These are phyloP conservation scores for Helicolenus hilgendorfi DNA, from an alignment of 2,797 vertebrate genomes.

Conservation along the genomic window DNA sequence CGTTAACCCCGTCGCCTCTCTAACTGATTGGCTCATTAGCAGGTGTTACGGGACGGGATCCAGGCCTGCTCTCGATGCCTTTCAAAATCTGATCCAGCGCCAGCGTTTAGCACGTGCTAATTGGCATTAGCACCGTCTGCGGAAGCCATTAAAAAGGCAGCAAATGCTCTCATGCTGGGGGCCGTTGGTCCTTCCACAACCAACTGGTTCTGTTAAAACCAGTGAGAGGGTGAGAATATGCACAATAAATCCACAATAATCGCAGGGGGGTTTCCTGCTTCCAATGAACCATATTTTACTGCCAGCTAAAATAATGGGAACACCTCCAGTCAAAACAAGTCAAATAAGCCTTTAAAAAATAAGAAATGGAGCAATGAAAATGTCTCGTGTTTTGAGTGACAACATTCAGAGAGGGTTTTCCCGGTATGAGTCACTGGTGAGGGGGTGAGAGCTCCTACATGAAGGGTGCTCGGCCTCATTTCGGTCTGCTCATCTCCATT, in stretches of 20 bases:
- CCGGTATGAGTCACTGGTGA: slow-evolving; percentile 28
- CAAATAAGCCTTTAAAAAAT: slow-evolving; percentile 60
- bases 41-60: slow-evolving; percentile 82
- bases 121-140: slow-evolving; percentile 75
- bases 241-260: slow-evolving; percentile 73
- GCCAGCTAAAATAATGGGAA: slow-evolving; percentile 52
- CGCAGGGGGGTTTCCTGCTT: slow-evolving; percentile 65
- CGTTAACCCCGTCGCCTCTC: slow-evolving; percentile 64
- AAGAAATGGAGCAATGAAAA: slow-evolving; percentile 49
- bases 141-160: slow-evolving; percentile 77
- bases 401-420: slow-evolving; percentile 44
- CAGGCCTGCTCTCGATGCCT: slow-evolving; percentile 55
- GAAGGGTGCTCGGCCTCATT: slow-evolving; percentile 36
- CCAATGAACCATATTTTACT: slow-evolving; percentile 61
- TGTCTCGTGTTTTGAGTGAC: slow-evolving; percentile 62
- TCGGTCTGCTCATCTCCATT: slow-evolving; percentile 56
- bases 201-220: slow-evolving; percentile 65
- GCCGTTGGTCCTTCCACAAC: slow-evolving; percentile 23
- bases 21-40: slow-evolving; percentile 85
- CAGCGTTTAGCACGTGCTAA: slow-evolving; percentile 85
- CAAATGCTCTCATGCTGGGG: slow-evolving; percentile 30
- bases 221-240: slow-evolving; percentile 57
- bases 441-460: slow-evolving; percentile 35
- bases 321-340: slow-evolving; percentile 56
- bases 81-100: slow-evolving; percentile 68